Evolutionary conservation across 2,888 invertebrate genomes (phyloP), one percentile per base, ranked within the genome.

Genomic region (Drosophila maculinotata): DNA sequence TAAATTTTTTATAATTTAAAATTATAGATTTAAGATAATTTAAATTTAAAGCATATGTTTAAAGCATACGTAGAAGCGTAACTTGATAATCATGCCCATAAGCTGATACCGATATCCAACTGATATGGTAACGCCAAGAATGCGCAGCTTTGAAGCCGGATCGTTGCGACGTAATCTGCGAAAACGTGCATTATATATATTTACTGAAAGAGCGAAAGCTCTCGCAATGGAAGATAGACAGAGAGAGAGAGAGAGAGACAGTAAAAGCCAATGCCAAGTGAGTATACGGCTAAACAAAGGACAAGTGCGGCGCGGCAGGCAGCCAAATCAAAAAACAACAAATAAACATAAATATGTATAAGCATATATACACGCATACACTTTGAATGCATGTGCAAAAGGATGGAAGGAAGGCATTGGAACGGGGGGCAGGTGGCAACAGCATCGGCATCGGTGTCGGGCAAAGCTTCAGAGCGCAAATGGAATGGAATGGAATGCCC

Each of bases 401-500:
- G 26, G 41, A 51, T 57, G 31, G 33, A 15, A 53, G 10, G n/a
- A n/a, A n/a, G n/a, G n/a, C n/a, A n/a, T n/a, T n/a, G n/a, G n/a
- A n/a, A n/a, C n/a, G n/a, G n/a, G n/a, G n/a, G n/a, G n/a, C n/a
- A n/a, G n/a, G n/a, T n/a, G 33, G 31, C 28, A 60, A 28, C 36
- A 49, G 51, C 54, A 65, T 30, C 53, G 33, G 31, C 28, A 60
- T 23, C 36, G 44, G 51, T 52, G 62, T 30, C 53, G 38, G 52
- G 36, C 38, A 74, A 69, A 75, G 76, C 74, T 70, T 73, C 69
- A 48, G 25, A 58, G 56, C 57, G 52, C 53, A 75, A 67, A 67
- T 56, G 73, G 51, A 72, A 53, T 59, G 57, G 63, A 58, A 71
- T 71, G 79, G 65, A 77, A 74, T 81, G 68, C 64, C 66, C 63